Conservation (phyloP, 2,113 vertebrate genomes). For the Tragelaphus buxtoni region DNA sequence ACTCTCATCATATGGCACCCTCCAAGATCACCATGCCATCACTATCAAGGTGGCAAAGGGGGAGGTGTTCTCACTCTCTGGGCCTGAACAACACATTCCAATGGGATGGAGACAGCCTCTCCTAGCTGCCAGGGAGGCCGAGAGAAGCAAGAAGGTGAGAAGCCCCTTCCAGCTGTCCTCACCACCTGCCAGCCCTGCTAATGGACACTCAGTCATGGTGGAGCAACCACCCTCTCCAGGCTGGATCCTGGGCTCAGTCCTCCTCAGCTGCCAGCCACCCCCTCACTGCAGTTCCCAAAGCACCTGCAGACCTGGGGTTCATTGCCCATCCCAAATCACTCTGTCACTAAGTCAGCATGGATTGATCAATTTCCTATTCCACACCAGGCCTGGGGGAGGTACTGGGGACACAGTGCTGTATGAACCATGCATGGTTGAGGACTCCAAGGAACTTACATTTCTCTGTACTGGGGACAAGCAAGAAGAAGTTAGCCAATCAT, state of each 20-base stretch:
- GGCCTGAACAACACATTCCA: neutral
- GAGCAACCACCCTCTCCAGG: neutral
- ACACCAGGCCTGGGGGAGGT: neutral
- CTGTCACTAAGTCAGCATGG: neutral
- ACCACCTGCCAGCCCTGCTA: neutral
- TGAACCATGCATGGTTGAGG: neutral
- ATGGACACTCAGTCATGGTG: rapidly evolving
- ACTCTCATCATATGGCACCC: neutral
- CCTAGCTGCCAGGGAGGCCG: rapidly evolving
- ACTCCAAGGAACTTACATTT: neutral
- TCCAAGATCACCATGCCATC: neutral
- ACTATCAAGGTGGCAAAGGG: neutral
- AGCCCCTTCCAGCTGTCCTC: neutral
- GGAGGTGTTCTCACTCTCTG: neutral
- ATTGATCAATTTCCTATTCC: neutral
- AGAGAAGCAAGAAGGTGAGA: neutral
- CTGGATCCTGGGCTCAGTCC: neutral
- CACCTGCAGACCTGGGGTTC: neutral
- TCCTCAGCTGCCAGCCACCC: neutral
- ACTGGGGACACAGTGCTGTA: neutral
- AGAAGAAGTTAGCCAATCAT: neutral
- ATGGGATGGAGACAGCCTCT: neutral
- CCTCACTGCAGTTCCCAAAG: neutral
- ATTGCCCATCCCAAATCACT: neutral
- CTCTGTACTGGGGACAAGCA: neutral